Conservation (phyloP, 2,797 vertebrate species). For the Trachops cirrhosus region DNA sequence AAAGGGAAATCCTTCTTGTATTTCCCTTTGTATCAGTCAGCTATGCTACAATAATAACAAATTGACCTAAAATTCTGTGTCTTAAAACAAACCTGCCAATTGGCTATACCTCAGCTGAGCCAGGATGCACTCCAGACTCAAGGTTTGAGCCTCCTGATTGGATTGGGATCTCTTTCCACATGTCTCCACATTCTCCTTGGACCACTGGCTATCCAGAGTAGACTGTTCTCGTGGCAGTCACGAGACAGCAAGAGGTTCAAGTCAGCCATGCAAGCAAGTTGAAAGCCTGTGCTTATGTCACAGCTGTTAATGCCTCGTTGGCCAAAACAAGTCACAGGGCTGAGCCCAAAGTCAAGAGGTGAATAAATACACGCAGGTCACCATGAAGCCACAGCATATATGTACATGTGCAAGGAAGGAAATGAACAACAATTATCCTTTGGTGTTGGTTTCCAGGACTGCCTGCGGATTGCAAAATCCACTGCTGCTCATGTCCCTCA, state of each 20-base stretch:
- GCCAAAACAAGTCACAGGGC: neutral
- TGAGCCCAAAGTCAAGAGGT: neutral
- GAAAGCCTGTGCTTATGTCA: neutral
- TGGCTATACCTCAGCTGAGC: neutral
- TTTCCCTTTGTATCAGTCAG: neutral
- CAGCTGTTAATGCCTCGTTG: neutral
- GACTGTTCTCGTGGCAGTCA: neutral
- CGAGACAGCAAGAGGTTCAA: neutral
- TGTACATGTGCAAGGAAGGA: neutral
- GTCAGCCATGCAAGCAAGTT: neutral
- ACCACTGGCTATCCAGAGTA: neutral
- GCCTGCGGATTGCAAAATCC: neutral
- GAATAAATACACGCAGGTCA: neutral
- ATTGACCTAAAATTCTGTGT: neutral
- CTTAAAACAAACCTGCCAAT: neutral
- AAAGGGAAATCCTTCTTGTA: neutral
- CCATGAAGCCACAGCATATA: neutral
- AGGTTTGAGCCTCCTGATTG: neutral
- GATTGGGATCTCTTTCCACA: neutral
- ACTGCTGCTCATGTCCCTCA: neutral
- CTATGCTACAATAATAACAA: constrained; percentile 13
- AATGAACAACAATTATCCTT: neutral
- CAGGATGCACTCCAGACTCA: neutral
- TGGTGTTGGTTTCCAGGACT: neutral
- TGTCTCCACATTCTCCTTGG: neutral